Conservation (phyloP, 2,113 vertebrate species). For the Sisor rabdophorus region DNA sequence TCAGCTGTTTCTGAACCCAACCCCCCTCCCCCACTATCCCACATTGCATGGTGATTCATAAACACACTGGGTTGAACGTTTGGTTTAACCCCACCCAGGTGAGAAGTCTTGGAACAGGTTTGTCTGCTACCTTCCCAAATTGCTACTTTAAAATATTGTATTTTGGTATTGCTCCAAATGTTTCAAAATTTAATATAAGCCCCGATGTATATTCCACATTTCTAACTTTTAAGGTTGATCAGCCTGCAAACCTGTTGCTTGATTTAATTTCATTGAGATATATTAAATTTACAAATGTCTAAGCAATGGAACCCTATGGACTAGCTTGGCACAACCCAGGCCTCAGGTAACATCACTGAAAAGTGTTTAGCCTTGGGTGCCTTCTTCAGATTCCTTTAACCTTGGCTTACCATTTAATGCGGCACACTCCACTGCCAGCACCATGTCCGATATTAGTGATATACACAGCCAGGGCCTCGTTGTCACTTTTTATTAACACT, state of each 20-base stretch:
- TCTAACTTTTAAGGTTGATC: slow-evolving; percentile 57
- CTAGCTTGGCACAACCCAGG: slow-evolving; percentile 58
- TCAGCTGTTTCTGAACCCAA: not conserved
- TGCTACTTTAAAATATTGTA: not conserved
- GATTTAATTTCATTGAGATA: slow-evolving; percentile 68
- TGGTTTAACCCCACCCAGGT: not conserved
- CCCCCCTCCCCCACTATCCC: no score
- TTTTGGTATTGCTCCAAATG: slow-evolving; percentile 53
- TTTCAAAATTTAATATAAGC: not conserved
- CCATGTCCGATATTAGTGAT: slow-evolving; percentile 74
- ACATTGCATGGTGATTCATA: not conserved
- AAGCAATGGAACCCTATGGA: slow-evolving; percentile 59
- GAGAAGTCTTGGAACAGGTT: not conserved
- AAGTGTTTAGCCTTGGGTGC: slow-evolving; percentile 66
- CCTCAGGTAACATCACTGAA: slow-evolving; percentile 70
- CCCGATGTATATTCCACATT: slow-evolving; percentile 24
- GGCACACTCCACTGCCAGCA: slow-evolving; percentile 70
- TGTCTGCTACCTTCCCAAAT: not conserved
- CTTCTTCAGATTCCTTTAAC: slow-evolving; percentile 74
- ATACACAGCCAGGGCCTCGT: slow-evolving; percentile 69
- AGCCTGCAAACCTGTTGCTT: slow-evolving; percentile 64
- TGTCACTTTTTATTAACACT: slow-evolving; percentile 78
- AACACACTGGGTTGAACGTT: not conserved
- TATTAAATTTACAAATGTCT: slow-evolving; percentile 72
- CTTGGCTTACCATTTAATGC: slow-evolving; percentile 73